These are phyloP conservation scores for Nowickia ferox DNA, from an alignment of 2,888 invertebrate genomes.

Conservation along the genomic window DNA sequence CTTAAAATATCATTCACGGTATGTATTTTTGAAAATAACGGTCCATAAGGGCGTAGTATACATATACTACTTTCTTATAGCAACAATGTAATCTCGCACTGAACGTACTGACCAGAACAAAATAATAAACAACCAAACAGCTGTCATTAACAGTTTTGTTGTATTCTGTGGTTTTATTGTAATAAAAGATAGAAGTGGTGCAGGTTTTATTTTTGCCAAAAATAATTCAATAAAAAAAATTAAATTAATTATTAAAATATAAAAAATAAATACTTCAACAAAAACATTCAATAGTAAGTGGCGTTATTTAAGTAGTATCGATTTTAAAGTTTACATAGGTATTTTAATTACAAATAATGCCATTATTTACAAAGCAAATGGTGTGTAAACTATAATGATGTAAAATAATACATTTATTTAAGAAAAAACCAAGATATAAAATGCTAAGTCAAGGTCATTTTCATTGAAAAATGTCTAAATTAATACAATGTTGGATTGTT, in stretches of 20 bases:
- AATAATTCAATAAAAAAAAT: constrained; percentile 13
- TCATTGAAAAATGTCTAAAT: constrained; percentile 17
- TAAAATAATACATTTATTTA: constrained; percentile 9
- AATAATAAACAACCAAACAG: constrained; percentile 30
- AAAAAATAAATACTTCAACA: constrained; percentile 34
- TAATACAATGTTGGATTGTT: background rate
- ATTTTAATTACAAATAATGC: background rate
- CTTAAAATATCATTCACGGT: no score
- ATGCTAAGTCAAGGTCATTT: constrained; percentile 57
- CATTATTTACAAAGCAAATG: constrained; percentile 10
- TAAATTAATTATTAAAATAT: constrained; percentile 12
- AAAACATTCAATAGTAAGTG: constrained; percentile 58
- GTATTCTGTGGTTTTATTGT: constrained; percentile 40
- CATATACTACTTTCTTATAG: background rate
- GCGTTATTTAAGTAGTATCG: background rate
- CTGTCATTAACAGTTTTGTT: constrained; percentile 45
- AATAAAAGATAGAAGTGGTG: constrained; percentile 7
- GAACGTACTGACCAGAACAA: background rate
- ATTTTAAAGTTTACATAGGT: background rate
- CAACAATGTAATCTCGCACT: background rate
- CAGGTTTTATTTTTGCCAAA: constrained; percentile 1
- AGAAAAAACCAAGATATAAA: background rate
- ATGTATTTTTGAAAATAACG: background rate
- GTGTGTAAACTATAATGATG: constrained; percentile 17
- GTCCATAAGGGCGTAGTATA: background rate